These are phyloP conservation scores for Brachionus paranguensis DNA, from an alignment of 1,140 invertebrate species.

Conservation along the genomic window DNA sequence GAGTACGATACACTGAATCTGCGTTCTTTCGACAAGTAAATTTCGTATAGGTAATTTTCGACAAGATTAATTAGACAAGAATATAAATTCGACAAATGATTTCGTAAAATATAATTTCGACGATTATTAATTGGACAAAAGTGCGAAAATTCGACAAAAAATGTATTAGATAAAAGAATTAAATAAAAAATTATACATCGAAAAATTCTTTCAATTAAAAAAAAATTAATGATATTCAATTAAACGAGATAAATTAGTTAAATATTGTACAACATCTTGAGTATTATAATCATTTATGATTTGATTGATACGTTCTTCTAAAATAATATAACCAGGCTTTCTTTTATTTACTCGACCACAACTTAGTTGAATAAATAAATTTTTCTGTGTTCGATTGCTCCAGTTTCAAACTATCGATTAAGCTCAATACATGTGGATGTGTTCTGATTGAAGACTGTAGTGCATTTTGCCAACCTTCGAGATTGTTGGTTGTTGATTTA, in stretches of 20 bases:
- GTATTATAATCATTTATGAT: not conserved
- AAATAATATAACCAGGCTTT: not conserved
- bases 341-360: not conserved
- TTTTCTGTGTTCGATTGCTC: slow-evolving; percentile 4
- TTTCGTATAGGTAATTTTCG: too few relatives aligned
- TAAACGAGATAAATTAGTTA: not conserved
- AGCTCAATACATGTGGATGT: not conserved
- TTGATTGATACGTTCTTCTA: not conserved
- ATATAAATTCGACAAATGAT: too few relatives aligned
- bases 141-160: too few relatives aligned
- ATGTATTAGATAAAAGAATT: too few relatives aligned
- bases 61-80: too few relatives aligned
- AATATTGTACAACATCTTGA: not conserved
- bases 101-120: too few relatives aligned
- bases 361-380: not conserved
- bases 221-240: too few relatives aligned
- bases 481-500: slow-evolving; percentile 1
- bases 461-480: not conserved
- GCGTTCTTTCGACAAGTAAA: too few relatives aligned
- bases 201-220: too few relatives aligned
- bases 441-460: not conserved
- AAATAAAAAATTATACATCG: too few relatives aligned
- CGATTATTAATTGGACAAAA: too few relatives aligned
- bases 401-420: not conserved
- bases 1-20: too few relatives aligned